These are phyloP conservation scores for Episyrphus balteatus DNA, from an alignment of 1,140 invertebrate genomes.

Conservation along the genomic window DNA sequence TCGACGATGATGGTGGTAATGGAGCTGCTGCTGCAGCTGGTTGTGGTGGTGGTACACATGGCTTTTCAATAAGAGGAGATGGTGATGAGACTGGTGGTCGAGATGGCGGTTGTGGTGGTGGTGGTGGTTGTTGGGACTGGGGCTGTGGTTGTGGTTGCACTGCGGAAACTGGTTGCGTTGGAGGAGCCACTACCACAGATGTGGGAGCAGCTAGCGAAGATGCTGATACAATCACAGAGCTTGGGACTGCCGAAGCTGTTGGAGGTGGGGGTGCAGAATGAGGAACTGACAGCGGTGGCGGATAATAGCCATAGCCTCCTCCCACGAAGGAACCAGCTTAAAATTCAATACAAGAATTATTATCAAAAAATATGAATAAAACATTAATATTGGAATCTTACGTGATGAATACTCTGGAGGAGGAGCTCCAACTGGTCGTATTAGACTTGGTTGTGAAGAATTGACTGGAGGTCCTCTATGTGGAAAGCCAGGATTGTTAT, in stretches of 20 bases:
- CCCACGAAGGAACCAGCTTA: too few species aligned
- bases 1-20: background rate
- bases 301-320: conserved; percentile 24
- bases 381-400: conserved; percentile 7
- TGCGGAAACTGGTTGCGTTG: conserved; percentile 21
- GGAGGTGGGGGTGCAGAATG: background rate
- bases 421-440: conserved; percentile 2
- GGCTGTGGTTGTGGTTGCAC: background rate
- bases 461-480: conserved; percentile 21
- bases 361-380: too few species aligned
- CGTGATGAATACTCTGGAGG: conserved; percentile 24
- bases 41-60: conserved; percentile 11
- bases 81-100: background rate
- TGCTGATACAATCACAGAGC: conserved; percentile 24
- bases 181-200: conserved; percentile 11
- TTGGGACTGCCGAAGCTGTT: conserved; percentile 9
- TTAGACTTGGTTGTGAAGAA: conserved; percentile 5
- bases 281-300: conserved; percentile 19
- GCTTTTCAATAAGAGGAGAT: background rate
- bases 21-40: conserved; percentile 4
- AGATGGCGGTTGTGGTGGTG: background rate
- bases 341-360: too few species aligned
- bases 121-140: background rate
- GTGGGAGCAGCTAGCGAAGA: background rate
- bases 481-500: conserved; percentile 27